Base-by-base conservation (phyloP, 2,888 invertebrate genomes). In the Chrysomela aeneicollis region DNA sequence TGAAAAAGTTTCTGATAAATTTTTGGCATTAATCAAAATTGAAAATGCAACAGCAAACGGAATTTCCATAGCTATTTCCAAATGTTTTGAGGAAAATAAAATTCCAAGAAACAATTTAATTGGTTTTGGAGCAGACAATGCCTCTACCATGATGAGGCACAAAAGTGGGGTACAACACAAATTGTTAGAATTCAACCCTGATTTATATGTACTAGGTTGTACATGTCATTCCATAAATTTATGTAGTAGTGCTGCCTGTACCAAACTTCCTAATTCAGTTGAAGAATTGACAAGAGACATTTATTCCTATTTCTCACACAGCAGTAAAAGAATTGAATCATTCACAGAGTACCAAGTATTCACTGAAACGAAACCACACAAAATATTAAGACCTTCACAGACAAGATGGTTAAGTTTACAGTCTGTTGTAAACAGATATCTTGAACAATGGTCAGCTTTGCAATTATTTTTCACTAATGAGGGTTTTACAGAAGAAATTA, bases 111-210 rank as follows among this genome's bases (percentile, higher is more conserved):
- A 54, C 1, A 66, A 66, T 35, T 21, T 61, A 30, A 57, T 60
- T 30, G 66, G 66, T 46, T 61, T 67, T 63, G 64, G 47, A 17
- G 64, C 67, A 51, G 67, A 67, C 55, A 70, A 70, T 59, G 66
- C 61, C 12, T 54, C 50, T 52, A 53, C 59, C 17, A 67, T 67
- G 60, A 64, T 64, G 57, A 55, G 60, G 26, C n/a, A 57, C 37
- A 51, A 50, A 35, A 50, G 32, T 26, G 68, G 65, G 5, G 61
- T 68, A 18, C 57, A 65, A 21, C 17, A 22, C 26, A 52, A 58
- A 59, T 59, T 63, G 15, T 15, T 47, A 19, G 51, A 61, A 50
- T 37, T 65, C 26, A 61, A 61, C 37, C 61, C 58, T 46, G 47
- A 67, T 53, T 49, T 63, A 17, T 62, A 59, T 60, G 53, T 62